These are phyloP conservation scores for pig (Sus scrofa) DNA, from an alignment of 2,113 vertebrate genomes.

Conservation along the genomic window T2T-Sscrofa CM000813.6:155770501-155771000, in stretches of 20 bases:
- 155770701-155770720: conserved; percentile 6
- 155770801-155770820: conserved; percentile 8
- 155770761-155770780: not conserved
- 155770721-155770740: conserved; percentile 61
- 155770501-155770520: not conserved
- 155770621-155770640: not conserved
- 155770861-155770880: not conserved
- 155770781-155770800: conserved; percentile 25
- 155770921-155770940: not conserved
- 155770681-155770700: not conserved
- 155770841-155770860: not conserved
- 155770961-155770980: not conserved
- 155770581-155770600: not conserved
- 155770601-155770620: not conserved
- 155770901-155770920: not conserved
- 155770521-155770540: not conserved
- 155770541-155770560: not conserved
- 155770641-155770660: not conserved
- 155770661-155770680: not conserved
- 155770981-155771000: not conserved
- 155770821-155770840: not conserved
- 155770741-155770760: not conserved
- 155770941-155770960: not conserved
- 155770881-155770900: not conserved
- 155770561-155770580: not conserved